phyloP scores from a whole-genome alignment of 2,888 invertebrate species.

The Cantharis rufa region DNA sequence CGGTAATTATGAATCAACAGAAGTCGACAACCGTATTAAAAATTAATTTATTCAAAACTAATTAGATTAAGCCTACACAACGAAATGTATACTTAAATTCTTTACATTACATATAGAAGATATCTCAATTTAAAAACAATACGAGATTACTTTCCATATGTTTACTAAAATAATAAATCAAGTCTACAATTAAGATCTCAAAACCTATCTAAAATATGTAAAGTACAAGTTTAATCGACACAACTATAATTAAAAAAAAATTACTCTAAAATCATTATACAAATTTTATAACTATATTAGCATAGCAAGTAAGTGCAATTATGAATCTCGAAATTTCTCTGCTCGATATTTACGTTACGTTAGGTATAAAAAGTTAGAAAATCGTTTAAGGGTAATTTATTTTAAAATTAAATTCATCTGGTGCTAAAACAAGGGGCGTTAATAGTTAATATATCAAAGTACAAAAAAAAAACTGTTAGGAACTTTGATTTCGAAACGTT shows the following conservation, averaged over 20 bases:
- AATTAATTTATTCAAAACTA: background rate
- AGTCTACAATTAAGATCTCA: background rate
- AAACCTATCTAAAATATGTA: slow-evolving; percentile 2
- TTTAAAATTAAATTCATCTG: background rate
- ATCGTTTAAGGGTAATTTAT: background rate
- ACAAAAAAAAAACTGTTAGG: background rate
- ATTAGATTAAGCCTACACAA: background rate
- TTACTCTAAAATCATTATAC: background rate
- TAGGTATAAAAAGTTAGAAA: background rate
- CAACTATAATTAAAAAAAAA: background rate
- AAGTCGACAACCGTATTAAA: background rate
- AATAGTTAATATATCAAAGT: slow-evolving; percentile 19
- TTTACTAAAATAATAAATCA: background rate
- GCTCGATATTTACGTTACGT: background rate
- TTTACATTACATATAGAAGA: background rate
- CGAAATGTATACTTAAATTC: background rate
- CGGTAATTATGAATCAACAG: background rate
- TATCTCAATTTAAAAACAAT: background rate
- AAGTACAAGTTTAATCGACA: background rate
- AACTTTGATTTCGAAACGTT: background rate
- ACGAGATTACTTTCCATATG: background rate
- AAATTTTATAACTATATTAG: background rate
- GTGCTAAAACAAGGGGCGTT: slow-evolving; percentile 21
- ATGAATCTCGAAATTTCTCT: background rate
- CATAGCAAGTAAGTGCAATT: background rate